Percentiles rank a stretch among this genome's conserved stretches.
Evolutionary conservation across 2,113 vertebrate species (phyloP).

Genomic region (Gallinago media): DNA sequence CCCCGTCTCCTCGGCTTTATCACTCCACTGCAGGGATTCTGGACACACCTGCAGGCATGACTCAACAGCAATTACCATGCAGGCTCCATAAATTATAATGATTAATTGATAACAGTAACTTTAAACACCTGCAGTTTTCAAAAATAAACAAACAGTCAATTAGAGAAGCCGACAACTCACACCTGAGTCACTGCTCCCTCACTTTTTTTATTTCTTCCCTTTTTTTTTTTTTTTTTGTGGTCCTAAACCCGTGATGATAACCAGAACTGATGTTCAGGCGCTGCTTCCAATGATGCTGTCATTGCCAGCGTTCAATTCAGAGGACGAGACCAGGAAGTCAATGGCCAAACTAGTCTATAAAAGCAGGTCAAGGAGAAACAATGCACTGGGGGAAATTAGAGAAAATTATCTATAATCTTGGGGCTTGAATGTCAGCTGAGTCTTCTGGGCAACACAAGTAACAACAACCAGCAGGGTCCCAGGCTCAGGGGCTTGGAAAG

Average conservation of each 20-base stretch:
- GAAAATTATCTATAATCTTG: neutral
- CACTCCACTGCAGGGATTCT: neutral
- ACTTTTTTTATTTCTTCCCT: neutral
- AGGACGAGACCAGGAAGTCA: slow-evolving; percentile 3
- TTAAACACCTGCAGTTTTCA: neutral
- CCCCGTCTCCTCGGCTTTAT: neutral
- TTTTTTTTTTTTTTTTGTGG: neutral
- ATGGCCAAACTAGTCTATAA: slow-evolving; percentile 41
- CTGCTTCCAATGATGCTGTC: slow-evolving; percentile 36
- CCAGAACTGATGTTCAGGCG: slow-evolving; percentile 54
- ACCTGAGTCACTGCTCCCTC: neutral
- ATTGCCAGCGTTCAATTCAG: neutral
- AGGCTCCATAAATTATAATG: neutral
- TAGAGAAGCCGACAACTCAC: neutral
- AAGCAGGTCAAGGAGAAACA: slow-evolving; percentile 15
- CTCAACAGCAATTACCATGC: neutral
- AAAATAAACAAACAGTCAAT: neutral
- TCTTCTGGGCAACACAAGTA: neutral
- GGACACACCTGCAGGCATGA: neutral
- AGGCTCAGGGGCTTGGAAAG: neutral
- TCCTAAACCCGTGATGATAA: slow-evolving; percentile 65
- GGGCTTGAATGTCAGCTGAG: neutral
- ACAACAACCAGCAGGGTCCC: neutral
- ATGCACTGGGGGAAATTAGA: neutral
- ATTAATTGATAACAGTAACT: neutral